Conservation (phyloP, 2,888 invertebrate species). For the Ypsolopha sequella region DNA sequence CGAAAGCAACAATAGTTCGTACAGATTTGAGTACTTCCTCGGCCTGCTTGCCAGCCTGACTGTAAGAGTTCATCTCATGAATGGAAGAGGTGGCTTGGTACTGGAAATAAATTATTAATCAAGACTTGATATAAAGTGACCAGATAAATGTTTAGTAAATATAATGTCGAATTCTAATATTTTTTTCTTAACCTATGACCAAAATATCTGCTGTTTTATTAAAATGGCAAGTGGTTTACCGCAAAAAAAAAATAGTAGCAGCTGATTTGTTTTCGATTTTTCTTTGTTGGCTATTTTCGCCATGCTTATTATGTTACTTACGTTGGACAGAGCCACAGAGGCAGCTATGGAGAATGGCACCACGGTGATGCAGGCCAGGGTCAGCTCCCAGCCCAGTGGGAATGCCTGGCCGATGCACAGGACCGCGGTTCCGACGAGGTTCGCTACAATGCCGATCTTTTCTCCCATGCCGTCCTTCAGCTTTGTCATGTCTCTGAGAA, state of each 20-base stretch:
- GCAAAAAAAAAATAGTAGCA: no score
- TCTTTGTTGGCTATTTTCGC: no score
- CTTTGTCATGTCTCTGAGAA: slow-evolving; percentile 77
- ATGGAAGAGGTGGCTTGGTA: slow-evolving; percentile 75
- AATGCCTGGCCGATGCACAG: slow-evolving; percentile 80
- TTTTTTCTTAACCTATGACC: no score
- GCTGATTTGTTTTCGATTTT: no score
- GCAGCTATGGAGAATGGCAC: slow-evolving; percentile 82
- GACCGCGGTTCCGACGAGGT: slow-evolving; percentile 78
- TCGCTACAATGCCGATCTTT: slow-evolving; percentile 82
- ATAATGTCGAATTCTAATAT: no score
- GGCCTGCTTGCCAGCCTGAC: slow-evolving; percentile 82
- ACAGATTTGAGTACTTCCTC: slow-evolving; percentile 83
- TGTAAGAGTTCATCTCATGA: slow-evolving; percentile 78
- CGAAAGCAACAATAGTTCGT: slow-evolving; percentile 81
- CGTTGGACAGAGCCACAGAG: slow-evolving; percentile 81
- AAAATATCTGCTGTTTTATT: no score
- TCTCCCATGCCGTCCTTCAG: slow-evolving; percentile 88
- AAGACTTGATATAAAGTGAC: neutral
- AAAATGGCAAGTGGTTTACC: no score
- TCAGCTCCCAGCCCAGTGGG: slow-evolving; percentile 86
- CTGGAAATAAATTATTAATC: slow-evolving; percentile 19
- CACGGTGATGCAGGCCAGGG: slow-evolving; percentile 81
- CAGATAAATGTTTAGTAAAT: neutral
- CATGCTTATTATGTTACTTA: slow-evolving; percentile 27